Conservation (phyloP, 2,113 vertebrate genomes). For the Brienomyrus brachyistius region DNA sequence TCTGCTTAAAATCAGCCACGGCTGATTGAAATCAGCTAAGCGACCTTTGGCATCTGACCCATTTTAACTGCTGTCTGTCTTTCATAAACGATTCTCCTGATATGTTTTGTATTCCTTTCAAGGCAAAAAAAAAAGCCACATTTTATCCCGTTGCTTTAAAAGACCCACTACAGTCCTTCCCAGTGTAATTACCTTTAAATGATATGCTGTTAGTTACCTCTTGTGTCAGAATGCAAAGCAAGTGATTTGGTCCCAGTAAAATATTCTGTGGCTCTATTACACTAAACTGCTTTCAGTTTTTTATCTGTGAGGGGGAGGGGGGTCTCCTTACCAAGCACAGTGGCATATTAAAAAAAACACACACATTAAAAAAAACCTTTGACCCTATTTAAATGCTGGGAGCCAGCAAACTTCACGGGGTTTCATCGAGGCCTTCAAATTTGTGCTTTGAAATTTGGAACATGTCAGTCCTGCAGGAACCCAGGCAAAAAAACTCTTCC, state of each 20-base stretch:
- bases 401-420: not conserved
- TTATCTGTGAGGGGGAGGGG: constrained; percentile 24
- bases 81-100: not conserved
- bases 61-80: not conserved
- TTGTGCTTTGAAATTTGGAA: not conserved
- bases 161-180: constrained; percentile 13
- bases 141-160: not conserved
- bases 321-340: not conserved
- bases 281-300: constrained; percentile 53
- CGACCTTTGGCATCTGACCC: not conserved
- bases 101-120: not conserved
- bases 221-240: constrained; percentile 32
- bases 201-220: not conserved
- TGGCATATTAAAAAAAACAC: not conserved
- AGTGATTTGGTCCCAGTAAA: constrained; percentile 55
- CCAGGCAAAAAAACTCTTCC: not conserved
- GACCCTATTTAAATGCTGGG: not conserved
- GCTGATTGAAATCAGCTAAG: not conserved
- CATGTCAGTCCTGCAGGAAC: not conserved
- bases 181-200: constrained; percentile 38
- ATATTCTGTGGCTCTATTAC: constrained; percentile 53
- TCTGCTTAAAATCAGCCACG: not conserved
- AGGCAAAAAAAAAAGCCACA: not conserved
- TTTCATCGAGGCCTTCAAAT: not conserved
- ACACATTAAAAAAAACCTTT: not conserved